Conservation (phyloP, 2,888 invertebrate species). For the Drosophila prostipennis region DNA sequence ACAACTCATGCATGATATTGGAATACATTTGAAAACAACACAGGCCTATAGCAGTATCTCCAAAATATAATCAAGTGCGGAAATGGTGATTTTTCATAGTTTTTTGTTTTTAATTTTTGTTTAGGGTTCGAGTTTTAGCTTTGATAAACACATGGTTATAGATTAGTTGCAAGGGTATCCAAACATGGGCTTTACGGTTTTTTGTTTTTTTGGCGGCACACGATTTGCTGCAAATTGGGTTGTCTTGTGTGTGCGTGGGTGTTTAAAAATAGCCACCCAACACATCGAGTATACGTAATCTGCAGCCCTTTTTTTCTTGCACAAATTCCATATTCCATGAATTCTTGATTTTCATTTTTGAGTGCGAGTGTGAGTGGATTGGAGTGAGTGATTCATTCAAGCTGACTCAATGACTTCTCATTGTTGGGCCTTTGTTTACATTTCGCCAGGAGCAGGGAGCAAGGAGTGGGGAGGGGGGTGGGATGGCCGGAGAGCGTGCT, state of each 20-base stretch:
- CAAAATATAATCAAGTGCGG: too few relatives aligned
- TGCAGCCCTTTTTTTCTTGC: constrained; percentile 27
- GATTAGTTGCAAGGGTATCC: background rate
- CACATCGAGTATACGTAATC: constrained; percentile 7
- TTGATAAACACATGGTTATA: background rate
- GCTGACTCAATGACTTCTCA: constrained; percentile 30
- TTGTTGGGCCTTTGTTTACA: constrained; percentile 39
- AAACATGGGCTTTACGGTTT: background rate
- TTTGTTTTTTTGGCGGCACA: constrained; percentile 13
- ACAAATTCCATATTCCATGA: constrained; percentile 4
- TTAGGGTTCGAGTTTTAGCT: background rate
- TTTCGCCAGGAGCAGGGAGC: constrained; percentile 23
- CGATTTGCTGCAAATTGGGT: constrained; percentile 19
- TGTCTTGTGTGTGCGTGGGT: constrained; percentile 20
- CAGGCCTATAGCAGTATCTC: too few relatives aligned
- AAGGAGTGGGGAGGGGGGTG: background rate
- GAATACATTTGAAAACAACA: too few relatives aligned
- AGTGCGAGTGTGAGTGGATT: background rate
- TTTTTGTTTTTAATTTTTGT: too few relatives aligned
- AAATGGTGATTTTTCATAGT: too few relatives aligned
- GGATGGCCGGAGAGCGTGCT: constrained; percentile 14
- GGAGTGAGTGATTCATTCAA: constrained; percentile 37
- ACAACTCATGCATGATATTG: background rate
- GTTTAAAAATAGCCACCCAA: constrained; percentile 29
- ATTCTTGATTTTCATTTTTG: background rate